These are phyloP conservation scores for Conops quadrifasciatus DNA, from an alignment of 2,888 invertebrate genomes.

Conservation along the genomic window DNA sequence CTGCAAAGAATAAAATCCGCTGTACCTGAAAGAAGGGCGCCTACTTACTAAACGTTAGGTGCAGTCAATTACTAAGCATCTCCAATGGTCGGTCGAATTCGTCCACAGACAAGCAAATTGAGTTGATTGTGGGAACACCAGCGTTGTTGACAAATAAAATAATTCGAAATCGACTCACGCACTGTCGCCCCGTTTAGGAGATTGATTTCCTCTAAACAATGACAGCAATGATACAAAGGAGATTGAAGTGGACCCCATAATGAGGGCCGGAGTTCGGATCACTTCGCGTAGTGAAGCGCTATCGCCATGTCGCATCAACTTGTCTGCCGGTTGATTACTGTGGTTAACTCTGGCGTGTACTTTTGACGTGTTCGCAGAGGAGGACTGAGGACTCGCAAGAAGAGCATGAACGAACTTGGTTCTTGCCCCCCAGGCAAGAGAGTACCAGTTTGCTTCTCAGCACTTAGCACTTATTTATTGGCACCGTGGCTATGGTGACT, in stretches of 20 bases:
- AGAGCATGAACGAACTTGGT: constrained; percentile 20
- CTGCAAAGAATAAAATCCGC: no score
- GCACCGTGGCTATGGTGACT: no score
- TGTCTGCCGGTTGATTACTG: not conserved
- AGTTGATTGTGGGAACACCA: constrained; percentile 29
- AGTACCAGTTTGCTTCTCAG: no score
- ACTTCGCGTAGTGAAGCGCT: constrained; percentile 33
- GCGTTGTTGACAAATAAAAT: constrained; percentile 29
- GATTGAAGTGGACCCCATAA: constrained; percentile 44
- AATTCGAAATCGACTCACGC: constrained; percentile 29
- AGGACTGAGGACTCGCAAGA: not conserved
- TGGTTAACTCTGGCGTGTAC: no score
- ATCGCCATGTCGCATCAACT: constrained; percentile 18
- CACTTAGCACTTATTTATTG: no score
- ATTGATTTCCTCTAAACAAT: constrained; percentile 48
- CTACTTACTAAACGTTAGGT: no score
- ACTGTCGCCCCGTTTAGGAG: constrained; percentile 19
- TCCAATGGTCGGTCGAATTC: no score
- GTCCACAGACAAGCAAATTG: no score
- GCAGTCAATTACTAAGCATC: no score
- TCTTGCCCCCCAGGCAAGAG: not conserved
- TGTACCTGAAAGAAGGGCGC: no score
- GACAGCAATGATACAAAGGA: constrained; percentile 52
- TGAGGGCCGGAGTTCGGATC: constrained; percentile 46
- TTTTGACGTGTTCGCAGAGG: no score